Evolutionary conservation across 2,797 vertebrate species (phyloP), one percentile per base, ranked within the genome.

Genomic region (Steatocranus sp.): DNA sequence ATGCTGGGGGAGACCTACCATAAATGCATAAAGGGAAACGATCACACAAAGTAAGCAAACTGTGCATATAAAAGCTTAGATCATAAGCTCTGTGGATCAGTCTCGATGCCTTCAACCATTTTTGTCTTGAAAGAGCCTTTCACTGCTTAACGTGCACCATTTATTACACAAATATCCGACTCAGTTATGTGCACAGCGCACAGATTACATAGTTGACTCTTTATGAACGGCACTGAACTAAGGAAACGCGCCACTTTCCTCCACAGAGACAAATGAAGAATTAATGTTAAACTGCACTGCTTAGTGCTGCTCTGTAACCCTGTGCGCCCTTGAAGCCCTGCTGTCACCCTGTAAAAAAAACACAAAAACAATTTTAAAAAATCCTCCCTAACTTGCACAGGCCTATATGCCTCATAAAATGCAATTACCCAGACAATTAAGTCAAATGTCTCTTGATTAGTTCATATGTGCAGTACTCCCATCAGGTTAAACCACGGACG

Each of bases 1-100:
- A 96, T 98, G 90, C 96, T 95, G 82, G 98, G 98, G 54, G 98
- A 98, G 73, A 98, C 93, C 98, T 99, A 46, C 23, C 74, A 79
- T 18, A 54, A 25, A 38, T 53, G 50, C 23, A 70, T 23, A 43
- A 51, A 84, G 30, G 49, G 3, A 25, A 41, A 34, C 38, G 2
- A 27, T 11, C 41, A 66, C 20, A 30, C 11, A 76, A 36, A 53
- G 32, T 53, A 8, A 49, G 34, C 32, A 79, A 36, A 73, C 49
- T 30, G 17, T 23, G 61, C 49, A 51, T 76, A 15, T 74, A 20
- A 63, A 79, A 63, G 78, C 78, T 73, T 46, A 38, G 34, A 79
- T 53, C n/a, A 49, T 14, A 63, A 68, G 38, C 43, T 51, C 23
- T 27, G 1, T 17, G 46, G 75, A 76, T 86, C 80, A 2, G 85